Evolutionary conservation across 2,797 vertebrate genomes (phyloP), one percentile per base, ranked within the genome.

Genomic region (Parauchenoglanis ngamensis): DNA sequence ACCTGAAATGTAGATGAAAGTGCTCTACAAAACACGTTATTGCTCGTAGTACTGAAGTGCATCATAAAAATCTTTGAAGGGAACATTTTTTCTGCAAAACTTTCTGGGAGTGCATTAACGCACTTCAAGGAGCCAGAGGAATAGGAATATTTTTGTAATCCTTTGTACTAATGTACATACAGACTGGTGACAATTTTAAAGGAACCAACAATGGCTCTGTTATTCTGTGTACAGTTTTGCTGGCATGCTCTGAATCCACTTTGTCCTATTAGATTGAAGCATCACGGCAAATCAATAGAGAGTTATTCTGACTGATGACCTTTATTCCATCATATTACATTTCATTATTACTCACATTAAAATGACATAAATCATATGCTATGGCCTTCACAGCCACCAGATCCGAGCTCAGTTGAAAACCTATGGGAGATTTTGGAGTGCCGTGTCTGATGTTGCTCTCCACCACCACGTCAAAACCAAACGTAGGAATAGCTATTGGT

Each of bases 71-170:
- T 25, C 56, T 65, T 52, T 19, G 10, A 85, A 85, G 19, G 40
- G 80, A 65, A 46, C 25, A 65, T 49, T 44, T 63, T 67, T 28
- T 46, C 13, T 49, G 40, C 7, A 19, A 82, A 49, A 81, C 52
- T 12, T 57, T 57, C 56, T 25, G 21, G 54, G 19, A 63, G 19
- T 83, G 63, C 82, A 61, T 61, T 81, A 67, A 19, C 2, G 35
- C 52, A 57, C 67, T 86, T 72, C 85, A 86, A 80, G 63, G 76
- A 56, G 63, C 8, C 52, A 57, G 65, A 19, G 35, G 79, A 79
- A 52, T 35, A 78, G 28, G 28, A 70, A 79, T n/a, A 78, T 78
- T 78, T 78, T 65, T 56, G 49, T 65, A 44, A 86, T 44, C 31
- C 61, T 68, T 65, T 56, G 61, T 76, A 63, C 57, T 85, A 63